Percentiles rank a stretch among this genome's conserved stretches.
These are phyloP conservation scores for Microchrysa polita DNA, from an alignment of 2,888 invertebrate species.

Conservation along the genomic window DNA sequence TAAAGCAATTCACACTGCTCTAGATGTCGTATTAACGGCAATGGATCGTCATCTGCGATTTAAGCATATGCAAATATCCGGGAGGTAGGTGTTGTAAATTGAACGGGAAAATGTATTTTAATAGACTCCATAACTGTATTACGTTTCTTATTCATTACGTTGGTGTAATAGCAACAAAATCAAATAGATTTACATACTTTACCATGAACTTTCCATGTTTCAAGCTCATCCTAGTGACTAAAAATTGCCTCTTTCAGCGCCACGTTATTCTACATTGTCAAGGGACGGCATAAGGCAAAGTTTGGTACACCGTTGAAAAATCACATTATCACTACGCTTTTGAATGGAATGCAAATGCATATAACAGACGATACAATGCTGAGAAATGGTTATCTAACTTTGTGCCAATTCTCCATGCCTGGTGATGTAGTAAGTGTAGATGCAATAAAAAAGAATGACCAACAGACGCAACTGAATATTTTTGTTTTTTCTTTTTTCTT, in stretches of 20 bases:
- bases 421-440: constrained; percentile 82
- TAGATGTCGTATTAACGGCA: constrained; percentile 84
- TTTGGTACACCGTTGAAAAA: constrained; percentile 79
- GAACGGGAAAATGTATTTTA: too few relatives aligned
- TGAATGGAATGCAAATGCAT: constrained; percentile 90
- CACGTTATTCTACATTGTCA: constrained; percentile 93
- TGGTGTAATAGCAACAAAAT: too few relatives aligned
- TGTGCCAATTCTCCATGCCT: constrained; percentile 95
- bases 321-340: constrained; percentile 81
- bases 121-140: too few relatives aligned
- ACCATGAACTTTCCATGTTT: too few relatives aligned
- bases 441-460: constrained; percentile 17
- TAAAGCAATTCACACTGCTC: constrained; percentile 76
- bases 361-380: constrained; percentile 91
- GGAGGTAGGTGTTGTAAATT: constrained; percentile 70
- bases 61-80: constrained; percentile 92
- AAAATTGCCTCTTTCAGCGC: constrained; percentile 77
- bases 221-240: too few relatives aligned
- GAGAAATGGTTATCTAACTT: constrained; percentile 93
- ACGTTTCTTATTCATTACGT: background rate
- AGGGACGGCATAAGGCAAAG: constrained; percentile 80
- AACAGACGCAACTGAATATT: constrained; percentile 15
- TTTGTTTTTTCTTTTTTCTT: constrained; percentile 35
- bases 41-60: constrained; percentile 89
- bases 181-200: too few relatives aligned